A percentile compares a stretch with the other conserved stretches of the same genome.
phyloP scores from a whole-genome alignment of 2,888 invertebrate species.

The Sceliomorpha sp. region DNA sequence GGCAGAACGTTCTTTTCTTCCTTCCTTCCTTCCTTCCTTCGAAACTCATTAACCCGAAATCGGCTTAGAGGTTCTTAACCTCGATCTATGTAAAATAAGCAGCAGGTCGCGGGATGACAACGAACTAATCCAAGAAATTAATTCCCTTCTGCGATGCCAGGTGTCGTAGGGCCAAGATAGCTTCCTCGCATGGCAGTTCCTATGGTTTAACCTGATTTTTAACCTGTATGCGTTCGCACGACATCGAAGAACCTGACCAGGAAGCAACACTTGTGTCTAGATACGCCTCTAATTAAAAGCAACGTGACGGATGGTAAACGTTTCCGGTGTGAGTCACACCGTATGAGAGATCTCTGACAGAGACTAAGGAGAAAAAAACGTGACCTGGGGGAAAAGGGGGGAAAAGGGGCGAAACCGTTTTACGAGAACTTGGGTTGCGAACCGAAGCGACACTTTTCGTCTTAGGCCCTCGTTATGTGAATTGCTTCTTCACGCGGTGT shows the following conservation, averaged over 20 bases:
- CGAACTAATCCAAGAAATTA: slow-evolving; percentile 79
- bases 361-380: slow-evolving; percentile 13
- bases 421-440: background rate
- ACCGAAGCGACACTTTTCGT: slow-evolving; percentile 22
- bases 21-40: slow-evolving; percentile 36
- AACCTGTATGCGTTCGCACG: slow-evolving; percentile 12
- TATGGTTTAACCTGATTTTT: slow-evolving; percentile 28
- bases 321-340: slow-evolving; percentile 67
- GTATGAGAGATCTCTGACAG: slow-evolving; percentile 48
- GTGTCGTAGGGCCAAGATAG: slow-evolving; percentile 65
- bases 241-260: slow-evolving; percentile 11
- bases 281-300: slow-evolving; percentile 69
- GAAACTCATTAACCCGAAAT: slow-evolving; percentile 68
- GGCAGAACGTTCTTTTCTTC: no score
- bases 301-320: slow-evolving; percentile 76
- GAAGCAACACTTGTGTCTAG: slow-evolving; percentile 1
- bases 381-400: background rate
- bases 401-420: background rate
- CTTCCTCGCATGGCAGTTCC: slow-evolving; percentile 34
- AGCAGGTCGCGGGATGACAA: slow-evolving; percentile 65
- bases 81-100: slow-evolving; percentile 65
- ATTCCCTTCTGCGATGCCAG: slow-evolving; percentile 73
- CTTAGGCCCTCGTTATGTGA: slow-evolving; percentile 19
- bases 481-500: slow-evolving; percentile 3
- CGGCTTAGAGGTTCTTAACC: slow-evolving; percentile 72